Evolutionary conservation across 2,113 vertebrate species (phyloP), one percentile per base, ranked within the genome.

Genomic region (Sporophila hypoxantha): DNA sequence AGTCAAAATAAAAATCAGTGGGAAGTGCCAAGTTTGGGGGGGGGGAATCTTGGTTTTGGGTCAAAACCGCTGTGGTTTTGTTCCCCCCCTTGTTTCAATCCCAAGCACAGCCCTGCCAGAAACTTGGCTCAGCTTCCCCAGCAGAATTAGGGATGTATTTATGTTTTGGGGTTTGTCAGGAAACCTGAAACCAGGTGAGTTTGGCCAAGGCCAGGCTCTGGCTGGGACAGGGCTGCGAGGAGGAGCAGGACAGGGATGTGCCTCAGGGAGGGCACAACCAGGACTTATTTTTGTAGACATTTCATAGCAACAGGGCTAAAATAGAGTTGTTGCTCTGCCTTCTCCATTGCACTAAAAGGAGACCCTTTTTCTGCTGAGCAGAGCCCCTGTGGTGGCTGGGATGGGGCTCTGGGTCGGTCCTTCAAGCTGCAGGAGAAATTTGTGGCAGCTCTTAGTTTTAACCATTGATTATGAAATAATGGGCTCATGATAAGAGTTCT

Each of bases 171-270:
- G 37, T 50, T 80, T 91, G 53, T 88, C 68, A 77, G 88, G 81
- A 85, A 95, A 77, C 36, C 53, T 87, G 78, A 82, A 67, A 56
- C 70, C 76, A 82, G 91, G 82, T 92, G 82, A 89, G 76, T 88
- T 60, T 90, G 91, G 89, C 76, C 6, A 5, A 37, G 91, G 49
- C 88, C 2, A 1, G 36, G 59, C 55, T 76, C 34, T 39, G 6
- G 6, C 10, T 25, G 16, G 52, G 42, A 15, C 22, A 20, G 41
- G 26, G 39, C 66, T 10, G 8, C 0, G 12, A 36, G 59, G 36
- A 30, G 36, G 39, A 61, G 66, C 2, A 1, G 57, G n/a, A 22
- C 47, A 23, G 67, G 75, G 88, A 52, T 52, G 82, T 30, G 30
- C 80, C 70, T 50, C 50, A 92, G 73, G 94, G 86, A 92, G 42